These are phyloP conservation scores for Oryzias sinensis DNA, from an alignment of 2,797 vertebrate genomes.

Conservation along the genomic window DNA sequence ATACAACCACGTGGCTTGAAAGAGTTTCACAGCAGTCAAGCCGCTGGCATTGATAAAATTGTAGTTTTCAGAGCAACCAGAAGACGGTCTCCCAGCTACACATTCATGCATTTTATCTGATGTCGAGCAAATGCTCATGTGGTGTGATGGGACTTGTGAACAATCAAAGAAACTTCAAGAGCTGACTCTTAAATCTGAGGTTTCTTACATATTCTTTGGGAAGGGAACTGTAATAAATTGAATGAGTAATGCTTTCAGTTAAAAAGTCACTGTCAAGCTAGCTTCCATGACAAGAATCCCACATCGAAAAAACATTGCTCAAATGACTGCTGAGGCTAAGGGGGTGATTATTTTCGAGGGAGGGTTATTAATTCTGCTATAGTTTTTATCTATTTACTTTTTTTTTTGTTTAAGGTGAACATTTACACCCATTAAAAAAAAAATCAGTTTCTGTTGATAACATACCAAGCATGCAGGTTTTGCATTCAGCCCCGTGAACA, in stretches of 20 bases:
- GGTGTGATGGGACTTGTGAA: conserved; percentile 8
- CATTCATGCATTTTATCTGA: conserved; percentile 17
- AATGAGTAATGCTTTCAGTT: conserved; percentile 2
- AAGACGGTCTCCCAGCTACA: conserved; percentile 18
- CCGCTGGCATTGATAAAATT: conserved; percentile 50
- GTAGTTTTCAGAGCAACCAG: conserved; percentile 26
- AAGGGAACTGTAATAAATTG: conserved; percentile 9
- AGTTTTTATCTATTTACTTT: too few species aligned
- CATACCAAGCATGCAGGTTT: too few species aligned
- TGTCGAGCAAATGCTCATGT: conserved; percentile 20
- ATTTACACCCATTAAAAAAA: too few species aligned
- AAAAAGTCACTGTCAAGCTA: not conserved
- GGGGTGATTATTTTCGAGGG: not conserved
- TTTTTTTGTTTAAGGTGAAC: too few species aligned
- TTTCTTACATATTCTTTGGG: conserved; percentile 4
- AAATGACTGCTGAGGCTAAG: conserved; percentile 3
- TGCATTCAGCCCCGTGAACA: too few species aligned
- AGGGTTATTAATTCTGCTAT: not conserved
- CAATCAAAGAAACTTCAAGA: conserved; percentile 29
- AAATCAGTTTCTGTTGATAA: too few species aligned
- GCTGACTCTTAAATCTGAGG: conserved; percentile 6
- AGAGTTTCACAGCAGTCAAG: conserved; percentile 45
- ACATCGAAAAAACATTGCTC: too few species aligned
- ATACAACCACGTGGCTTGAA: conserved; percentile 42
- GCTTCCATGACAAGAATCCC: not conserved